Evolutionary conservation across 2,797 vertebrate genomes (phyloP).

Genomic region (Phyllotis vaccarum): DNA sequence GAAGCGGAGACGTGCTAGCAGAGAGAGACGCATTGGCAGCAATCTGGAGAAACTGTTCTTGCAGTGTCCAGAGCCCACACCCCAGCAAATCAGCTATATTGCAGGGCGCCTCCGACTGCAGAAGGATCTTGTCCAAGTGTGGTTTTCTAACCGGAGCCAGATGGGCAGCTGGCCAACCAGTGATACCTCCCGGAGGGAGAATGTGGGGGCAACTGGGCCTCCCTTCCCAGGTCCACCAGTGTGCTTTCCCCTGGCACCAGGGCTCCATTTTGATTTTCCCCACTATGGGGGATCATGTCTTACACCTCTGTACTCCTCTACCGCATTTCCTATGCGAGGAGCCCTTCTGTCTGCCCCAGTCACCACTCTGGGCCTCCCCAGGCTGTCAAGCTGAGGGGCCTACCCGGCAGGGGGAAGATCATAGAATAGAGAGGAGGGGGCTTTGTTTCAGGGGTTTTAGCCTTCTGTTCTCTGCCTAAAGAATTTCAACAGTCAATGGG

Average conservation of each 20-base stretch:
- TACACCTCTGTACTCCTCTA: neutral
- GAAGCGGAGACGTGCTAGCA: constrained; percentile 51
- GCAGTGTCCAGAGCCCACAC: constrained; percentile 91
- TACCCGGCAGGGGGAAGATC: neutral
- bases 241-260: neutral
- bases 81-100: constrained; percentile 91
- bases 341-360: neutral
- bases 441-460: neutral
- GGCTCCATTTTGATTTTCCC: neutral
- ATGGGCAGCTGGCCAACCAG: neutral
- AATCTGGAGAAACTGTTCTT: constrained; percentile 91
- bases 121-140: constrained; percentile 43
- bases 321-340: neutral
- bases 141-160: constrained; percentile 50
- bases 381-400: constrained; percentile 42
- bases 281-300: neutral
- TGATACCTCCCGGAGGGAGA: neutral
- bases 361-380: neutral
- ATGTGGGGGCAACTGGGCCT: neutral
- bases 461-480: neutral
- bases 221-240: neutral
- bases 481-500: neutral
- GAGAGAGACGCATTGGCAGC: constrained; percentile 76
- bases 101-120: constrained; percentile 37
- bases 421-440: neutral